phyloP scores from a whole-genome alignment of 2,888 invertebrate species.

The Drosophila atripex region DNA sequence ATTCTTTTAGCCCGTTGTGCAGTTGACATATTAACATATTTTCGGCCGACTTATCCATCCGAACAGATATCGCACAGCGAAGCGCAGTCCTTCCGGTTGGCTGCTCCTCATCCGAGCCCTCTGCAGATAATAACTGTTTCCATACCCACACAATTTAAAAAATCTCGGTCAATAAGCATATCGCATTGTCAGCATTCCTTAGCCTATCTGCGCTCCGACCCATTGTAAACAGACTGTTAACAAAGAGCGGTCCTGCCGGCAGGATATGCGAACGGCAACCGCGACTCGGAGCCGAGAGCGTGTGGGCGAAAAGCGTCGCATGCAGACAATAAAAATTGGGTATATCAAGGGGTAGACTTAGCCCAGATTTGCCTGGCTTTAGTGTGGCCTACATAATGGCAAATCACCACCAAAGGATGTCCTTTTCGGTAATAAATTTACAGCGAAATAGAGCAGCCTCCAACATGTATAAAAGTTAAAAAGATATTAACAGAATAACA shows the following conservation, averaged over 20 bases:
- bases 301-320: constrained; percentile 42
- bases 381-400: neutral
- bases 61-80: neutral
- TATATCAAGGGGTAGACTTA: constrained; percentile 49
- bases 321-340: constrained; percentile 52
- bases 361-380: constrained; percentile 27
- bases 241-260: constrained; percentile 43
- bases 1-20: neutral
- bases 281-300: constrained; percentile 33
- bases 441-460: no score
- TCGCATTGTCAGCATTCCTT: constrained; percentile 40
- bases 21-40: constrained; percentile 22
- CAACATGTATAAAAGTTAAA: neutral
- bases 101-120: constrained; percentile 18
- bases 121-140: constrained; percentile 44
- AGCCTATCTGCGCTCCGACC: constrained; percentile 12
- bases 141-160: constrained; percentile 53
- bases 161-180: constrained; percentile 69
- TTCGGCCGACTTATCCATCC: constrained; percentile 8
- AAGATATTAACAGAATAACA: constrained; percentile 15
- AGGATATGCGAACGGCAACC: constrained; percentile 41
- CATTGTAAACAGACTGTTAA: constrained; percentile 25
- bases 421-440: no score
- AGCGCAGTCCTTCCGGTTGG: constrained; percentile 8
- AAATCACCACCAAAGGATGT: neutral